Conservation (phyloP, 2,797 vertebrate species). For the Morelia viridis region DNA sequence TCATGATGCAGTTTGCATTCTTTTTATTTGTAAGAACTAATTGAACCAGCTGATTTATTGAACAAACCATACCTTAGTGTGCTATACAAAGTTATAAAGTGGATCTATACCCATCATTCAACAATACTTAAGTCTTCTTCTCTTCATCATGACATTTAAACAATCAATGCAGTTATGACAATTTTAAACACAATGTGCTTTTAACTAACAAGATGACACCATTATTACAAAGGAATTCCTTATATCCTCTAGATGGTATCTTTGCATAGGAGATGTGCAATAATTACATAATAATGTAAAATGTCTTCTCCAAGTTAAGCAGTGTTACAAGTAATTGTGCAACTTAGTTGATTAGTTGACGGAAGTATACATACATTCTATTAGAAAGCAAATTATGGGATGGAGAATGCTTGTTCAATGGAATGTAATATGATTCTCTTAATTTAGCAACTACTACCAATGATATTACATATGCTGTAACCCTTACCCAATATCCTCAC, state of each 20-base stretch:
- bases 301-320: neutral
- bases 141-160: neutral
- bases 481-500: too few relatives aligned
- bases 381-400: neutral
- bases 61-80: too few relatives aligned
- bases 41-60: too few relatives aligned
- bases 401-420: neutral
- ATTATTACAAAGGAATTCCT: too few relatives aligned
- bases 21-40: too few relatives aligned
- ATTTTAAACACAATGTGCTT: neutral
- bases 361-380: neutral
- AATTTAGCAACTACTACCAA: too few relatives aligned
- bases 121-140: neutral
- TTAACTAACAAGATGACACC: neutral
- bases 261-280: neutral
- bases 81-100: too few relatives aligned
- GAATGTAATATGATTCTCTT: too few relatives aligned
- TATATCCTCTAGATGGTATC: neutral
- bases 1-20: too few relatives aligned
- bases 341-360: neutral
- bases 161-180: neutral
- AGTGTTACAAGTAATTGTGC: too few relatives aligned
- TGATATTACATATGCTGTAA: too few relatives aligned
- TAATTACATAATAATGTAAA: neutral
- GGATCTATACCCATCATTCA: too few relatives aligned